Evolutionary conservation across 1,140 invertebrate genomes (phyloP).

Genomic region (Ceratina calcarata): DNA sequence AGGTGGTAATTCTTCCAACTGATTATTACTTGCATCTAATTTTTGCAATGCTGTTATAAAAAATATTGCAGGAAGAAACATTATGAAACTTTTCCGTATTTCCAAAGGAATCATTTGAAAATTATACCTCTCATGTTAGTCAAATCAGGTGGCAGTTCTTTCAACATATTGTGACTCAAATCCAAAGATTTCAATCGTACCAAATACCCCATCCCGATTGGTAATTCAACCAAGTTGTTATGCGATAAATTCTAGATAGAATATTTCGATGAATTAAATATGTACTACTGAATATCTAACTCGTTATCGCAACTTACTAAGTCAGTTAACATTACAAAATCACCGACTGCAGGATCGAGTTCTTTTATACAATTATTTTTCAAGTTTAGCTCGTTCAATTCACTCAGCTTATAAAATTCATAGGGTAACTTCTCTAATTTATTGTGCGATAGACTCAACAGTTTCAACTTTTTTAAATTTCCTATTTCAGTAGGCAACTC

Average conservation of each 20-base stretch:
- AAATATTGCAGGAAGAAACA: constrained; percentile 23
- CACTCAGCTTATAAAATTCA: constrained; percentile 85
- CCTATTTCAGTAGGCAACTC: constrained; percentile 89
- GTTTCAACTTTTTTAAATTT: constrained; percentile 86
- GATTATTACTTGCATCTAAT: constrained; percentile 83
- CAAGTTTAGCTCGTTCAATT: constrained; percentile 86
- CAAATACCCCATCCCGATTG: constrained; percentile 83
- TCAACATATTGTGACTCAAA: constrained; percentile 82
- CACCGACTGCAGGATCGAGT: constrained; percentile 84
- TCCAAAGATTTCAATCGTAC: constrained; percentile 82
- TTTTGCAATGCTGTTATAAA: constrained; percentile 79
- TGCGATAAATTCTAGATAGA: constrained; percentile 82
- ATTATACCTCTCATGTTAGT: constrained; percentile 81
- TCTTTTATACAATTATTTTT: constrained; percentile 83
- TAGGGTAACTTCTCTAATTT: constrained; percentile 84
- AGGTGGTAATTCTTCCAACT: constrained; percentile 84
- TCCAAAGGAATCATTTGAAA: background rate
- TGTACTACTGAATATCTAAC: background rate
- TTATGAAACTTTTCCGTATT: constrained; percentile 1
- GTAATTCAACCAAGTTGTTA: constrained; percentile 82
- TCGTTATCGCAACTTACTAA: constrained; percentile 79
- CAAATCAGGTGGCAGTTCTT: constrained; percentile 82
- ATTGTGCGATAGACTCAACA: constrained; percentile 91
- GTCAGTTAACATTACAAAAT: constrained; percentile 87
- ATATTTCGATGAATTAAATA: background rate